Percentiles rank a stretch among this genome's conserved stretches.
Conservation (phyloP, 2,888 invertebrate genomes). For the Drosophila histrio region DNA sequence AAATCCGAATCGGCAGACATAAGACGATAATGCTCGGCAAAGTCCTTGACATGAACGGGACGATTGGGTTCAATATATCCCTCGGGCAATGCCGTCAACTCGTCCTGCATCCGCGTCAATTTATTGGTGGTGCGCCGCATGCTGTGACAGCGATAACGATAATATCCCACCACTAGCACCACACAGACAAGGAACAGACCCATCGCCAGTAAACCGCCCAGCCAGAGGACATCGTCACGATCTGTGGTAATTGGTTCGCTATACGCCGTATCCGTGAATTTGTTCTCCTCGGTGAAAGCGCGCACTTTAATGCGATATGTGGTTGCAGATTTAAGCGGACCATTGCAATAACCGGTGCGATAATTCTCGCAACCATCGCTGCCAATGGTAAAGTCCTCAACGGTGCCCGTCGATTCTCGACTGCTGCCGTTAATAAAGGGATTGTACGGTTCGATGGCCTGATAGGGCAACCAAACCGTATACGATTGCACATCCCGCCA, state of each 20-base stretch:
- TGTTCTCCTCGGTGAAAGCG: constrained; percentile 96
- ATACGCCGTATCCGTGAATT: constrained; percentile 97
- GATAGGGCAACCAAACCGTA: constrained; percentile 96
- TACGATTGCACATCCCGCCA: constrained; percentile 96
- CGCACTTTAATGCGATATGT: constrained; percentile 96
- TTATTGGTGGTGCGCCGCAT: constrained; percentile 86
- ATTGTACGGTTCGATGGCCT: constrained; percentile 94
- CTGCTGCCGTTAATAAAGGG: constrained; percentile 92
- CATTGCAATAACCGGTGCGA: constrained; percentile 95
- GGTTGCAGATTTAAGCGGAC: constrained; percentile 95
- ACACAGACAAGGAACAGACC: constrained; percentile 51
- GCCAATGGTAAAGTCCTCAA: constrained; percentile 94
- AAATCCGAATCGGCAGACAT: constrained; percentile 99
- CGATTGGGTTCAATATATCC: constrained; percentile 91
- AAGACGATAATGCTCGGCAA: constrained; percentile 95
- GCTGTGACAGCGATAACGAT: constrained; percentile 87
- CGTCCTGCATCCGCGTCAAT: constrained; percentile 88
- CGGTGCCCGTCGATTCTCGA: no score
- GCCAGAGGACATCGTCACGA: constrained; percentile 80
- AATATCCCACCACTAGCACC: constrained; percentile 84
- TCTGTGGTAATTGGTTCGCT: constrained; percentile 95
- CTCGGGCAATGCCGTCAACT: constrained; percentile 88
- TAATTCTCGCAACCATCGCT: constrained; percentile 91
- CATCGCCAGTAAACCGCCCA: constrained; percentile 20
- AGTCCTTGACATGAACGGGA: constrained; percentile 93